Base-by-base conservation (phyloP, 2,888 invertebrate genomes). In the Leucania comma region DNA sequence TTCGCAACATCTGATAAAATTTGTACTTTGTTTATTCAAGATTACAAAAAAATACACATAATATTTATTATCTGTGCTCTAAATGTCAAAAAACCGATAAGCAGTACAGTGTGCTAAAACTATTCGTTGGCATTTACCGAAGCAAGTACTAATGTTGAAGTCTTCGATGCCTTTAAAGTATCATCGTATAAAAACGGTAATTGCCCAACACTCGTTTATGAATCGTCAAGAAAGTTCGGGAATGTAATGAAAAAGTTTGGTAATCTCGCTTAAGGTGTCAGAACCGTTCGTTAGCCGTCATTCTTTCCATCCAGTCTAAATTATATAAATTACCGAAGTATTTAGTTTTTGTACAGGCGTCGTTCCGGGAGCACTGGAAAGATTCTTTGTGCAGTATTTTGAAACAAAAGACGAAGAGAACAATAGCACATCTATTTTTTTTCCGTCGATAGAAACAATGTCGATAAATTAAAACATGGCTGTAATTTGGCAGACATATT, bases 401-500 rank as follows among this genome's bases (percentile, higher is more conserved):
- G 67, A 78, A 81, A 86, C 85, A 87, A 86, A 86, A 85, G 83
- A 67, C 63, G 56, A 50, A 62, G 79, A 82, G 85, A 88, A 89
- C 88, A 88, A 89, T 89, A 77, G 83, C 42, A 81, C 75, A 74
- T 81, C 74, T 70, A 72, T 75, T 84, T 83, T 85, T 86, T 84
- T 82, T 72, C 54, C 51, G 32, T 58, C 59, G 24, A 48, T 59
- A 57, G 53, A 51, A 61, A 66, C 69, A 67, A 78, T 68, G 56
- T 75, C 61, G 32, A 82, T 70, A 87, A 91, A 93, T 90, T 83
- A 91, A 93, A 91, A 89, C 85, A 89, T 86, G 77, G 80, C 80
- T 81, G 24, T 93, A 93, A 95, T 96, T 96, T 96, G 96, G 96
- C 96, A 95, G 95, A 96, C 95, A 95, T 95, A 94, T 95, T 95